Evolutionary conservation across 1,140 invertebrate genomes (phyloP).

Genomic region (Colletes gigas): DNA sequence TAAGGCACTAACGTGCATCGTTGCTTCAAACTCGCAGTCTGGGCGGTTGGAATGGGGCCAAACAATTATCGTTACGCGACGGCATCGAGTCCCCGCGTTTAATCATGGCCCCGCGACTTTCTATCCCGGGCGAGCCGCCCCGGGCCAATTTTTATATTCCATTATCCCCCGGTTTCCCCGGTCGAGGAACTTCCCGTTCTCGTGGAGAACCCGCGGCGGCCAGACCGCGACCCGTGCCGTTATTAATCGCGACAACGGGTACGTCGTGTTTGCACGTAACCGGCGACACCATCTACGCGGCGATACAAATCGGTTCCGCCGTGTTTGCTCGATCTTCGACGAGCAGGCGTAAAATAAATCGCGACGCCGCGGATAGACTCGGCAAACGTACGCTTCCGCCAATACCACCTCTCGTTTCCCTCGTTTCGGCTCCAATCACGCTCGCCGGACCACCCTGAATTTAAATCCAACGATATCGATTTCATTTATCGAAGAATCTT

Average conservation of each 20-base stretch:
- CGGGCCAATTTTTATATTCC: conserved; percentile 43
- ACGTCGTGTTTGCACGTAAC: conserved; percentile 30
- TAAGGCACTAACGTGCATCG: conserved; percentile 33
- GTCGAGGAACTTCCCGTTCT: neutral
- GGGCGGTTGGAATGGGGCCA: conserved; percentile 25
- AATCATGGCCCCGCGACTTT: conserved; percentile 19
- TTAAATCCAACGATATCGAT: too few relatives aligned
- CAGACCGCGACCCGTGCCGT: neutral
- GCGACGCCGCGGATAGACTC: neutral
- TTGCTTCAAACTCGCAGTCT: neutral
- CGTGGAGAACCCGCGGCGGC: neutral
- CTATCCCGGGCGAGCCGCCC: neutral
- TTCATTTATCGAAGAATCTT: too few relatives aligned
- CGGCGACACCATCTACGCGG: conserved; percentile 32
- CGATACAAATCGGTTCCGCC: conserved; percentile 33
- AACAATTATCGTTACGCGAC: conserved; percentile 46
- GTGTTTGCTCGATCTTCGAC: conserved; percentile 20
- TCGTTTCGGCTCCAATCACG: too few relatives aligned
- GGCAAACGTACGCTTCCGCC: neutral
- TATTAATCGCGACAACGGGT: conserved; percentile 23
- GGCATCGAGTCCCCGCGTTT: conserved; percentile 36
- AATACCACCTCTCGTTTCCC: too few relatives aligned
- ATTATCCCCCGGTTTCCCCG: conserved; percentile 10
- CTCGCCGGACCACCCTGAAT: too few relatives aligned
- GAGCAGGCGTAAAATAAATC: neutral